A percentile compares a stretch with the other conserved stretches of the same genome.
These are phyloP conservation scores for Podarcis raffonei DNA, from an alignment of 2,113 vertebrate species.

Conservation along the genomic window DNA sequence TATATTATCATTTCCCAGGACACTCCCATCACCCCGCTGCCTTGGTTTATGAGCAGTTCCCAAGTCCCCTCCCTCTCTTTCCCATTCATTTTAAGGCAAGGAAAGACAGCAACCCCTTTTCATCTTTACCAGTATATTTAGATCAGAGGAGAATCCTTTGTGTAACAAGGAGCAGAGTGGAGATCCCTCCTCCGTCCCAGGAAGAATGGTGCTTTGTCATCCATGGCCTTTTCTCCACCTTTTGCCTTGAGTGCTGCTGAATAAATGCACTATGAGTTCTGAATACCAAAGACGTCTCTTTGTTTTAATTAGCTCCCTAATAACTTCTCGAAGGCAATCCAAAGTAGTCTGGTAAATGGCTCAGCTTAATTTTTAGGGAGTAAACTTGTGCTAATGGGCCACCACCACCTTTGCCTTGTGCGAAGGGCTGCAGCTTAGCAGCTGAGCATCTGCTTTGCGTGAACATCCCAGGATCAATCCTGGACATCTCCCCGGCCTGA, in stretches of 20 bases:
- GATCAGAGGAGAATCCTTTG: slow-evolving; percentile 64
- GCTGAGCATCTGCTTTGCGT: too few relatives aligned
- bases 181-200: neutral
- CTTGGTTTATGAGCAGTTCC: too few relatives aligned
- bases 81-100: neutral
- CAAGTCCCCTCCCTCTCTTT: neutral
- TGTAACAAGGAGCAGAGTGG: slow-evolving; percentile 34
- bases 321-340: slow-evolving; percentile 60
- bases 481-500: too few relatives aligned
- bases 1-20: slow-evolving; percentile 24
- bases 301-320: slow-evolving; percentile 69
- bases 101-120: slow-evolving; percentile 38
- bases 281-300: slow-evolving; percentile 65
- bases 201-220: neutral
- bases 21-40: neutral
- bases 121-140: slow-evolving; percentile 65
- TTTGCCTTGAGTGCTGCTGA: slow-evolving; percentile 37
- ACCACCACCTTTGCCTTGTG: neutral
- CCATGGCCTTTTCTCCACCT: slow-evolving; percentile 65
- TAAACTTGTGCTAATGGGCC: neutral
- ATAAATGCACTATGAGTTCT: slow-evolving; percentile 65
- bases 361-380: slow-evolving; percentile 40
- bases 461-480: too few relatives aligned
- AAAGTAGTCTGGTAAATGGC: fast-evolving
- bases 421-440: too few relatives aligned